phyloP scores from a whole-genome alignment of 1,140 invertebrate genomes.

The Trichonephila clavata region DNA sequence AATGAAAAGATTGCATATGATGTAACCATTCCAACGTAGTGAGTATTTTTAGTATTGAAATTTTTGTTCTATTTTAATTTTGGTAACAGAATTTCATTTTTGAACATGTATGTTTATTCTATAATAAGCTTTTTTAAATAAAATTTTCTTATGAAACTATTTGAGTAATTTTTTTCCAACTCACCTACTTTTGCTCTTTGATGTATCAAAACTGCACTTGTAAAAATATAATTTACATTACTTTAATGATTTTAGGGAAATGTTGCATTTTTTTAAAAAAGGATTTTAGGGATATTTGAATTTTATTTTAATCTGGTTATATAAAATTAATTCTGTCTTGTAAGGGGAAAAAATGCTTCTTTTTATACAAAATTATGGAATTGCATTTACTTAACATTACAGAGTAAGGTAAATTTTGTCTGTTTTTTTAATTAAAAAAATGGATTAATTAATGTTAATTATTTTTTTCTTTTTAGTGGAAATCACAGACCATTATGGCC shows the following conservation, averaged over 20 bases:
- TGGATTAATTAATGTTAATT: not conserved
- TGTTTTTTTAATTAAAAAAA: too few relatives aligned
- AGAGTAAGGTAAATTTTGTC: too few relatives aligned
- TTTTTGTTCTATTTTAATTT: not conserved
- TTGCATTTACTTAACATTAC: too few relatives aligned
- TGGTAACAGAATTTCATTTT: not conserved
- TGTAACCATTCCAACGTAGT: slow-evolving; percentile 85
- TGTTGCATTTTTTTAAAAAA: too few relatives aligned
- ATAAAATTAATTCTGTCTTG: not conserved
- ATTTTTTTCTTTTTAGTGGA: slow-evolving; percentile 85
- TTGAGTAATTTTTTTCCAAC: not conserved
- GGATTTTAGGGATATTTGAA: too few relatives aligned
- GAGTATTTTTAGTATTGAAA: slow-evolving; percentile 79
- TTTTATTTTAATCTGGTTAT: too few relatives aligned
- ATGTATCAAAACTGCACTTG: too few relatives aligned
- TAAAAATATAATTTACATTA: too few relatives aligned
- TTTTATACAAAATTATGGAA: too few relatives aligned
- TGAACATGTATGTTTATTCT: not conserved
- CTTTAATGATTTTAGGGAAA: too few relatives aligned
- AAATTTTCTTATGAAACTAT: not conserved
- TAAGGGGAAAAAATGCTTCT: not conserved
- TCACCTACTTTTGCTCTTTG: too few relatives aligned
- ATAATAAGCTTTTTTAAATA: not conserved
- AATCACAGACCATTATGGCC: slow-evolving; percentile 90
- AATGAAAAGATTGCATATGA: slow-evolving; percentile 86